Evolutionary conservation across 2,888 invertebrate species (phyloP).

Genomic region (Drosophila parthenogenetica): DNA sequence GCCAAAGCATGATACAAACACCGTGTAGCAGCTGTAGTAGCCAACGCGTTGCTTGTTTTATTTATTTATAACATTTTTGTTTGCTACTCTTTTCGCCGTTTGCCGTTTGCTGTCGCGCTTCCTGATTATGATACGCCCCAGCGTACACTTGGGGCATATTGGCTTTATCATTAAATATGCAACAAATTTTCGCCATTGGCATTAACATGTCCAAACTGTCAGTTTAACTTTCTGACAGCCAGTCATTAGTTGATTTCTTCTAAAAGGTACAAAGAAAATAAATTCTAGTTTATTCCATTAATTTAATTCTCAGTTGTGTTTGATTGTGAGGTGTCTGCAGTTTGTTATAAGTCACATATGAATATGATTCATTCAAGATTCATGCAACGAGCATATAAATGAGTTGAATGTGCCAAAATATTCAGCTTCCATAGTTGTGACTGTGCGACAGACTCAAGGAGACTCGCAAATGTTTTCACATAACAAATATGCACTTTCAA

Average conservation of each 20-base stretch:
- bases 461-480: background rate
- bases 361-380: conserved; percentile 15
- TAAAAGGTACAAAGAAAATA: background rate
- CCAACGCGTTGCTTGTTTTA: conserved; percentile 52
- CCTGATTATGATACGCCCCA: conserved; percentile 63
- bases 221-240: conserved; percentile 24
- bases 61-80: conserved; percentile 70
- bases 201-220: conserved; percentile 30
- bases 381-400: conserved; percentile 2
- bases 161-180: conserved; percentile 42
- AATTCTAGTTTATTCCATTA: background rate
- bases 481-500: background rate
- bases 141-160: conserved; percentile 43
- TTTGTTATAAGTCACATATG: background rate
- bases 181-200: conserved; percentile 5
- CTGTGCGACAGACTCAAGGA: conserved; percentile 9
- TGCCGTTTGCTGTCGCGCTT: conserved; percentile 42
- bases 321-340: conserved; percentile 6
- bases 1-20: conserved; percentile 43
- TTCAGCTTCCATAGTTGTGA: conserved; percentile 2
- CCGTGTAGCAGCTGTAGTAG: conserved; percentile 33
- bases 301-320: conserved; percentile 1
- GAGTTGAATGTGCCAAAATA: conserved; percentile 20
- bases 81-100: conserved; percentile 57
- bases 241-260: conserved; percentile 22